These are phyloP conservation scores for Sapajus apella DNA, from an alignment of 2,113 vertebrate genomes.

Conservation along the genomic window DNA sequence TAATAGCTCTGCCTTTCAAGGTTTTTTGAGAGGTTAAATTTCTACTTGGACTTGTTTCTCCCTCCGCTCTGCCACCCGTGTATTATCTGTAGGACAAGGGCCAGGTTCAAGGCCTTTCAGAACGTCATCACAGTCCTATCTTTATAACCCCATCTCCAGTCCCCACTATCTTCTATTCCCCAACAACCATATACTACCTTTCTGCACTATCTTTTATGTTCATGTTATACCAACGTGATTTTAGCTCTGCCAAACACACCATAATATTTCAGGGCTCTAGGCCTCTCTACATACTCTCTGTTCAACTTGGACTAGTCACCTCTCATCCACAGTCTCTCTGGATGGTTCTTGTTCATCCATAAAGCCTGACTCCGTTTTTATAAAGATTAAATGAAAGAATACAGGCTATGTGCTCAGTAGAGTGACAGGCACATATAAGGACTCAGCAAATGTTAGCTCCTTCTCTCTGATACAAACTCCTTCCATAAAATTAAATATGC, in stretches of 20 bases:
- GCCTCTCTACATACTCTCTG: background rate
- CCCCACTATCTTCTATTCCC: background rate
- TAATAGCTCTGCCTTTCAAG: slow-evolving; percentile 22
- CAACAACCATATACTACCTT: background rate
- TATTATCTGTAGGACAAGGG: background rate
- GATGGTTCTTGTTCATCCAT: background rate
- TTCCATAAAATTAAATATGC: background rate
- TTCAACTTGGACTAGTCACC: background rate
- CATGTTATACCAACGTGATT: background rate
- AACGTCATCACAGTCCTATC: background rate
- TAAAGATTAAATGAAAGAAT: background rate
- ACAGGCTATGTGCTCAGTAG: background rate
- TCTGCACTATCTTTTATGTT: background rate
- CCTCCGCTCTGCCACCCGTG: background rate
- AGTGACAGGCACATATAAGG: background rate
- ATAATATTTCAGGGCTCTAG: background rate
- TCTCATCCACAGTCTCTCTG: background rate
- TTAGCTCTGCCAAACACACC: background rate
- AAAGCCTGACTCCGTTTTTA: background rate
- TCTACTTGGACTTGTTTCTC: background rate
- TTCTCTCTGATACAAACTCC: background rate
- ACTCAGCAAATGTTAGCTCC: background rate
- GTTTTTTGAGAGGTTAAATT: background rate
- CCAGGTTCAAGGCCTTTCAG: background rate
- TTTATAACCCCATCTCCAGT: background rate